Evolutionary conservation across 2,888 invertebrate species (phyloP).

Genomic region (Thymelicus sylvestris): DNA sequence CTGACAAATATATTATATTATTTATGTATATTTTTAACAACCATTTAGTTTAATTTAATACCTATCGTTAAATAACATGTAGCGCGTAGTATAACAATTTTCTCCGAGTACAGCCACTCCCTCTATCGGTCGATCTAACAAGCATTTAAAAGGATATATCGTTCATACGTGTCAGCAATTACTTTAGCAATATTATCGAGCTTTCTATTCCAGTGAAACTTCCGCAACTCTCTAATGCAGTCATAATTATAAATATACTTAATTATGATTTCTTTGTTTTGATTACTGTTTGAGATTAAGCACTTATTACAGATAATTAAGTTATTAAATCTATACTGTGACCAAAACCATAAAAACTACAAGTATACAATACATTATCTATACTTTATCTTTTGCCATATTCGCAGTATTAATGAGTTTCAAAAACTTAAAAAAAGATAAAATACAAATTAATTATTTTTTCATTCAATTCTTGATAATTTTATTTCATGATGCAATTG

Average conservation of each 20-base stretch:
- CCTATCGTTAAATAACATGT: slow-evolving; percentile 20
- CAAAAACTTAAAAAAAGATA: no score
- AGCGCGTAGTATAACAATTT: slow-evolving; percentile 47
- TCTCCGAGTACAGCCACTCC: slow-evolving; percentile 49
- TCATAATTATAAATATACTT: slow-evolving; percentile 35
- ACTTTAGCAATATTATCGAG: slow-evolving; percentile 44
- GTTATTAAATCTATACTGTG: no score
- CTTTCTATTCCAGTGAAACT: slow-evolving; percentile 40
- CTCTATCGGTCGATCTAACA: slow-evolving; percentile 52
- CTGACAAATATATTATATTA: no score
- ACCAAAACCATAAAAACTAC: no score
- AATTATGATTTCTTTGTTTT: slow-evolving; percentile 14
- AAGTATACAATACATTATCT: no score
- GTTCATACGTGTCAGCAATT: slow-evolving; percentile 58
- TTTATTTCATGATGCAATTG: no score
- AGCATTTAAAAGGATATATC: slow-evolving; percentile 67
- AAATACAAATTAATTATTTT: no score
- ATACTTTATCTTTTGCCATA: no score
- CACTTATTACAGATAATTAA: no score
- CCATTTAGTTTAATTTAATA: slow-evolving; percentile 16
- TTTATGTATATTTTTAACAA: slow-evolving; percentile 1
- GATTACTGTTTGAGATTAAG: background rate
- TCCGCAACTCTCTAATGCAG: slow-evolving; percentile 20
- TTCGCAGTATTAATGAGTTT: no score
- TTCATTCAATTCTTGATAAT: no score